These are phyloP conservation scores for Scaeva pyrastri DNA, from an alignment of 2,888 invertebrate species.

Conservation along the genomic window DNA sequence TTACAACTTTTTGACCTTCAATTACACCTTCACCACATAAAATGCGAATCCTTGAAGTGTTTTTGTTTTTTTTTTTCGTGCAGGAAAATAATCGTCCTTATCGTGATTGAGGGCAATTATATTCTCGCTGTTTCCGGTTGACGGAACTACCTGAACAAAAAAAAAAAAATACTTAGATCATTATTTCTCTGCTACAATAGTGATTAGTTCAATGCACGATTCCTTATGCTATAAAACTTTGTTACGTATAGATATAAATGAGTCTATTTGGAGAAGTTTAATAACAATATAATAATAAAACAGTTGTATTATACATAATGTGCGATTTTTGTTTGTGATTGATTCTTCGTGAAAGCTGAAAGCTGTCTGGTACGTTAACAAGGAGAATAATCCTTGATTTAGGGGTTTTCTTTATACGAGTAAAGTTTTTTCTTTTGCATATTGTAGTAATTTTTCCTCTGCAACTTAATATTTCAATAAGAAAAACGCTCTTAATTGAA, in stretches of 20 bases:
- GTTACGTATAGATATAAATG: neutral
- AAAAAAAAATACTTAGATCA: neutral
- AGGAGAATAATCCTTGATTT: neutral
- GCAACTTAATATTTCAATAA: too few relatives aligned
- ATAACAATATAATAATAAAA: neutral
- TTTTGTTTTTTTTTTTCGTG: neutral
- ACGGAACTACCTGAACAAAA: constrained; percentile 12
- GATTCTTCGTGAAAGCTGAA: neutral
- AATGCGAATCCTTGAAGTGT: neutral
- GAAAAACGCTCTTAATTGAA: too few relatives aligned
- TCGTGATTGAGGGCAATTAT: constrained; percentile 33
- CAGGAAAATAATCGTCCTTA: constrained; percentile 3
- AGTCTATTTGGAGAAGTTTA: neutral
- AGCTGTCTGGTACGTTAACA: too few relatives aligned
- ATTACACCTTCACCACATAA: neutral
- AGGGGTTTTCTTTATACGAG: too few relatives aligned
- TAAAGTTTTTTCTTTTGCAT: too few relatives aligned
- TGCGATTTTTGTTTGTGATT: neutral
- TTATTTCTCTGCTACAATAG: neutral
- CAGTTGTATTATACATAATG: neutral
- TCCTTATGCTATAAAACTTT: too few relatives aligned
- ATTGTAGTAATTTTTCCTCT: too few relatives aligned
- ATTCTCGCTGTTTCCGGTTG: constrained; percentile 24
- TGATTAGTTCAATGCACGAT: neutral
- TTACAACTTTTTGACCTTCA: neutral